Base-by-base conservation (phyloP, 2,888 invertebrate genomes). In the Folsomia candida region DNA sequence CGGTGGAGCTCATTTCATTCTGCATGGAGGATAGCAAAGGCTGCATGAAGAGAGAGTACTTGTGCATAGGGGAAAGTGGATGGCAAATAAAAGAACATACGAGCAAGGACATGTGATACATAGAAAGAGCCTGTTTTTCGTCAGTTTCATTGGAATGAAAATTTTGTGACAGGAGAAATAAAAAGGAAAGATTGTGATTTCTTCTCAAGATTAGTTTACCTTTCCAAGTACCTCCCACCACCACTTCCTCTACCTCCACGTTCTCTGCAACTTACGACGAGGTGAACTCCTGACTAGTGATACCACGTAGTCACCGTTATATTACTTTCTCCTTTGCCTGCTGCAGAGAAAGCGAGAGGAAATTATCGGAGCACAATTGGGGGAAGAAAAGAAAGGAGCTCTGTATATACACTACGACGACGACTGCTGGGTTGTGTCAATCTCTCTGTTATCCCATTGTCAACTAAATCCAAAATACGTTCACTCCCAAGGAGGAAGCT, bases 121-220 rank as follows among this genome's bases (percentile, higher is more conserved):
- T 22, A 60, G 60, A 60, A 60, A 60, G 60, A 60, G 26, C 60
- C 26, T 22, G 25, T 9, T 37, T 60, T 60, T 60, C 60, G 25
- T 25, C 22, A 26, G 26, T 60, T 25, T 25, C 25, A 60, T 60
- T 60, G 57, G n/a, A 57, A 60, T 60, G 22, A 60, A 26, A 60
- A 60, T 60, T 60, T 26, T 60, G 60, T 60, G 60, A 60, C 60
- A 60, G 60, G 25, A 60, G 60, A 26, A 60, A 9, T 3, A 60
- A 24, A 24, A 22, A 60, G 6, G 25, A 18, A 11, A 3, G 60
- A 25, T 60, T 26, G 24, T 60, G 60, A 60, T 60, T 60, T 60
- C 60, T 25, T 26, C 6, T 22, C 57, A 57, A 60, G 60, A 60
- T 60, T 60, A 60, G 60, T 60, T 60, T 60, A 60, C 60, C 60